These are phyloP conservation scores for Trypoxylon attenuatum DNA, from an alignment of 2,888 invertebrate species.

Conservation along the genomic window DNA sequence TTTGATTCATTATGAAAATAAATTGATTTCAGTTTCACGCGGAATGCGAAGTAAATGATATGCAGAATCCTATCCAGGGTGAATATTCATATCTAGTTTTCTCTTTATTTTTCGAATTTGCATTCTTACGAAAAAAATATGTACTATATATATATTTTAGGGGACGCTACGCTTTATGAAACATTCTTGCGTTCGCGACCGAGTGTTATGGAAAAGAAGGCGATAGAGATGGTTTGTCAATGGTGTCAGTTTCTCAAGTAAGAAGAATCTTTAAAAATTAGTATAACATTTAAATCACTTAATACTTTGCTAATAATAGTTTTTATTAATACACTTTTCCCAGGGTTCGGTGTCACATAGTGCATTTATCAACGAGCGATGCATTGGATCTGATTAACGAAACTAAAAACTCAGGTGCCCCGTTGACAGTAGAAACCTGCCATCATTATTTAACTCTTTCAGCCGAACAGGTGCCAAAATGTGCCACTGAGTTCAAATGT, in stretches of 20 bases:
- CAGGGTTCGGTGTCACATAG: slow-evolving; percentile 81
- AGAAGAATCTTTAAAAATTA: too few species aligned
- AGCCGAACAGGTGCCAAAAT: slow-evolving; percentile 80
- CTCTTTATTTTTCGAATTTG: neutral
- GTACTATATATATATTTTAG: slow-evolving; percentile 36
- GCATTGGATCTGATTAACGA: slow-evolving; percentile 78
- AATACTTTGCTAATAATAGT: neutral
- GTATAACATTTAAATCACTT: slow-evolving; percentile 16
- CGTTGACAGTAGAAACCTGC: slow-evolving; percentile 83
- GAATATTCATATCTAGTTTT: too few species aligned
- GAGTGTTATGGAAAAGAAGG: slow-evolving; percentile 81
- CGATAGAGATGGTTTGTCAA: slow-evolving; percentile 78
- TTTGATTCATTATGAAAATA: neutral
- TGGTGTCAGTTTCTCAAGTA: slow-evolving; percentile 79
- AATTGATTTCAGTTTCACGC: slow-evolving; percentile 81
- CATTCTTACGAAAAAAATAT: slow-evolving; percentile 12
- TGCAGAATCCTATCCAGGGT: slow-evolving; percentile 60
- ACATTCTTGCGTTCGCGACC: slow-evolving; percentile 82
- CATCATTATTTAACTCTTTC: slow-evolving; percentile 82
- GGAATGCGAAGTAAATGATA: slow-evolving; percentile 75
- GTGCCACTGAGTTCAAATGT: slow-evolving; percentile 83
- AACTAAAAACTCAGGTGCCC: slow-evolving; percentile 77
- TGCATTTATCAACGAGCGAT: slow-evolving; percentile 81
- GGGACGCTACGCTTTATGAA: slow-evolving; percentile 78
- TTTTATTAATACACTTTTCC: slow-evolving; percentile 20